Evolutionary conservation across 2,797 vertebrate genomes (phyloP).

Genomic region (Molossus alvarezi): DNA sequence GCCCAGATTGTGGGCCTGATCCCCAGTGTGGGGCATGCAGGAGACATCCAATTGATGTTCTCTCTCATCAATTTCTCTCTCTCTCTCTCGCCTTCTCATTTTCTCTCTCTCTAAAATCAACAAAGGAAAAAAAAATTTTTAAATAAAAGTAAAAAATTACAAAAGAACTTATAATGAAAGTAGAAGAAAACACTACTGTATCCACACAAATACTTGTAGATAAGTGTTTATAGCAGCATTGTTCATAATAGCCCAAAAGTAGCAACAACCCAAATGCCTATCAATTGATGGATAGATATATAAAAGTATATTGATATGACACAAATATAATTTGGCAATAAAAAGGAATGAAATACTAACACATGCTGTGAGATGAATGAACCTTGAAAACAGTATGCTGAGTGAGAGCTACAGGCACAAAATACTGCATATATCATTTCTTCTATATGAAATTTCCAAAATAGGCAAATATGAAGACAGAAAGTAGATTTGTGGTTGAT

Average conservation of each 20-base stretch:
- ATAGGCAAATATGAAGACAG: background rate
- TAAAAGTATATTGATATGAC: background rate
- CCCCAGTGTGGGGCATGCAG: no score
- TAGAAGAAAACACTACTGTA: background rate
- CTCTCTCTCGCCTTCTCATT: no score
- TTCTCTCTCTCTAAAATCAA: no score
- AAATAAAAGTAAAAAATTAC: background rate
- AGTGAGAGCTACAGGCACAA: background rate
- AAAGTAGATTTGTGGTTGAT: background rate
- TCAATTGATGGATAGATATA: background rate
- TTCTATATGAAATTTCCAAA: slow-evolving; percentile 1
- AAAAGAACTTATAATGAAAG: background rate
- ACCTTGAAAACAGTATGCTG: background rate
- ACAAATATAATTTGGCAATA: background rate
- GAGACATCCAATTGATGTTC: no score
- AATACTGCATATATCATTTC: background rate
- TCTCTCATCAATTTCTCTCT: no score
- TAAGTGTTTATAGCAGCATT: slow-evolving; percentile 1
- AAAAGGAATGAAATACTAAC: background rate
- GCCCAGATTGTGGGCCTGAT: no score
- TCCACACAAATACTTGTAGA: background rate
- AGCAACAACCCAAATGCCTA: background rate
- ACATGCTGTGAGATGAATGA: background rate
- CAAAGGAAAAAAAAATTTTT: no score
- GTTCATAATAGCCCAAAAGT: background rate